phyloP scores from a whole-genome alignment of 1,140 invertebrate species.

The Drosophila lini region DNA sequence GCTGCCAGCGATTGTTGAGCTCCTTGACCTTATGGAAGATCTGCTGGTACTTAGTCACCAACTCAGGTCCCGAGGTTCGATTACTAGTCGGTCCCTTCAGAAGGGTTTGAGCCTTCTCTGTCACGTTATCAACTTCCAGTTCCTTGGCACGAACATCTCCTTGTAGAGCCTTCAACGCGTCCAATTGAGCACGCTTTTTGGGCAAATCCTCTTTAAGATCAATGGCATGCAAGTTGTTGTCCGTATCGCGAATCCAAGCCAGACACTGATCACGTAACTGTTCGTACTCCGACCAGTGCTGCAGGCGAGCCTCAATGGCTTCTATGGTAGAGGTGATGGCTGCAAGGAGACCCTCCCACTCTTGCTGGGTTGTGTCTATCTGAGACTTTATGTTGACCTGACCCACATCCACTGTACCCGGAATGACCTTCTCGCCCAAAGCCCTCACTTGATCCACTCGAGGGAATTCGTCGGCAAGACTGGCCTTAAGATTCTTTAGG shows the following conservation, averaged over 20 bases:
- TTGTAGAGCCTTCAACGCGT: constrained; percentile 91
- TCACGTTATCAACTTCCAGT: constrained; percentile 96
- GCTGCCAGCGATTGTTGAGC: constrained; percentile 94
- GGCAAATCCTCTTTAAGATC: constrained; percentile 93
- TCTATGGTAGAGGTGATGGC: constrained; percentile 91
- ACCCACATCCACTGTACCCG: constrained; percentile 93
- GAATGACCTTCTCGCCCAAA: constrained; percentile 95
- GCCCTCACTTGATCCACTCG: constrained; percentile 91
- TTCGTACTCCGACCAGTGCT: constrained; percentile 97
- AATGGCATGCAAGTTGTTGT: constrained; percentile 94
- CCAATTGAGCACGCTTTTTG: constrained; percentile 94
- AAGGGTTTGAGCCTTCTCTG: constrained; percentile 94
- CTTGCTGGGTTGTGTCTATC: constrained; percentile 94
- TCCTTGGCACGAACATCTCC: constrained; percentile 96
- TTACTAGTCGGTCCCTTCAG: constrained; percentile 88
- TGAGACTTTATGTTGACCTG: constrained; percentile 94
- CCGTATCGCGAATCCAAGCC: constrained; percentile 95
- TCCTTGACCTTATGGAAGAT: constrained; percentile 96
- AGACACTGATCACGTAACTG: constrained; percentile 93
- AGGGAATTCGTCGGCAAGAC: constrained; percentile 93
- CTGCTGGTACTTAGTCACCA: constrained; percentile 95
- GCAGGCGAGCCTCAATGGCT: constrained; percentile 91
- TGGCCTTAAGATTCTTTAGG: constrained; percentile 92
- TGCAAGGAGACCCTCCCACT: constrained; percentile 94
- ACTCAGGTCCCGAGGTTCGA: constrained; percentile 91